phyloP scores from a whole-genome alignment of 2,888 invertebrate genomes.

The Microplitis deprimator region DNA sequence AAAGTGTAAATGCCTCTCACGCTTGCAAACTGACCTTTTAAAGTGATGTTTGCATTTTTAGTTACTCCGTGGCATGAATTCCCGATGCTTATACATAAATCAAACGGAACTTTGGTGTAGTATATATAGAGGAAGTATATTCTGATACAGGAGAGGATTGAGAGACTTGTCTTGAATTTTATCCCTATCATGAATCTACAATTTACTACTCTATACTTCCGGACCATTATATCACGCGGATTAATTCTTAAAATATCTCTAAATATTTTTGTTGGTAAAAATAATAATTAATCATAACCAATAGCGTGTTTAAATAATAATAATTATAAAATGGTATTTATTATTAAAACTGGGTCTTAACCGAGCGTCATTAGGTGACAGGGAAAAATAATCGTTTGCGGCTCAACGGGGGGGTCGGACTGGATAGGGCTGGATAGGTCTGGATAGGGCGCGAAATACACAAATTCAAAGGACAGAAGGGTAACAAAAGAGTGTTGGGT shows the following conservation, averaged over 20 bases:
- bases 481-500: background rate
- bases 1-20: constrained; percentile 25
- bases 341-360: too few species aligned
- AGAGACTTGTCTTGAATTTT: constrained; percentile 40
- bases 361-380: too few species aligned
- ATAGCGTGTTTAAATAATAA: too few species aligned
- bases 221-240: background rate
- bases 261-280: background rate
- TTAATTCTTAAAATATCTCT: background rate
- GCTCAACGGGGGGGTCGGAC: too few species aligned
- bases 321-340: too few species aligned
- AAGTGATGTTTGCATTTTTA: constrained; percentile 58
- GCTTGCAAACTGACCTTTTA: constrained; percentile 49
- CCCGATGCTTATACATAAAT: constrained; percentile 49
- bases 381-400: too few species aligned
- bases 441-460: background rate
- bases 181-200: constrained; percentile 19
- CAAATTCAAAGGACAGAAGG: background rate
- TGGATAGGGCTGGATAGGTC: background rate
- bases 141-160: background rate
- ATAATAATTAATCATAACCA: background rate
- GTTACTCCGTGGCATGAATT: constrained; percentile 49
- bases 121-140: constrained; percentile 2
- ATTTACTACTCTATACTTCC: constrained; percentile 21
- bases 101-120: constrained; percentile 40